These are phyloP conservation scores for Centropus bengalensis DNA, from an alignment of 2,113 vertebrate genomes.

Conservation along the genomic window DNA sequence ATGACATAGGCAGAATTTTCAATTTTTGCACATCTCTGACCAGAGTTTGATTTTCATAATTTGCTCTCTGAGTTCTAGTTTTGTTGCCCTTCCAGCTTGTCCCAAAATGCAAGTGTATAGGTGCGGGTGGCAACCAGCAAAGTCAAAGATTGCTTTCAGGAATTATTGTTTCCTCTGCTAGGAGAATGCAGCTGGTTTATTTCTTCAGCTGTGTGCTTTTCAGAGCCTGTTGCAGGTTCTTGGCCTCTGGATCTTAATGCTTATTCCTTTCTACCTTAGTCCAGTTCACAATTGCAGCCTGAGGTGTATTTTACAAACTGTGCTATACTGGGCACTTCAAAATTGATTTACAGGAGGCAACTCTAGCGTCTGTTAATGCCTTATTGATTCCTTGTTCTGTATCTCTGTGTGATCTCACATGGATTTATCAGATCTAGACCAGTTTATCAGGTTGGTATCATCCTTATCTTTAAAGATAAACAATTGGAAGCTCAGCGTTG, in stretches of 20 bases:
- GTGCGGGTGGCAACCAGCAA: not conserved
- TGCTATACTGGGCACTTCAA: not conserved
- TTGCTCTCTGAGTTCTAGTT: not conserved
- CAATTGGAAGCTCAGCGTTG: not conserved
- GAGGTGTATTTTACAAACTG: not conserved
- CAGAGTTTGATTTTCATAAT: not conserved
- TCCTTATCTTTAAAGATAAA: not conserved
- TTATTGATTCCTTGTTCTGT: not conserved
- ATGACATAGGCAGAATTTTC: not conserved
- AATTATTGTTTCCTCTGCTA: not conserved
- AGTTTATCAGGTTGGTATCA: not conserved
- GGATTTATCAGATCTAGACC: not conserved
- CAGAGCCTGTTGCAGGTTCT: not conserved
- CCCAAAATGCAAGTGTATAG: rapidly evolving
- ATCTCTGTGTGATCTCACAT: not conserved
- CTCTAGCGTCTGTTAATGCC: not conserved
- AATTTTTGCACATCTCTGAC: not conserved
- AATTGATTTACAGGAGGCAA: not conserved
- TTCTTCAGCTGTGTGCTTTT: not conserved
- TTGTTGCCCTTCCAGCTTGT: not conserved
- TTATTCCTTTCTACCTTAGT: not conserved
- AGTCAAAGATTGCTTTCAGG: not conserved
- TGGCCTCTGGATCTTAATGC: not conserved
- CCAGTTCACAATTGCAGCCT: not conserved
- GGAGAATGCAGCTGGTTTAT: not conserved